Evolutionary conservation across 2,113 vertebrate genomes (phyloP).

Genomic region (Perca fluviatilis): DNA sequence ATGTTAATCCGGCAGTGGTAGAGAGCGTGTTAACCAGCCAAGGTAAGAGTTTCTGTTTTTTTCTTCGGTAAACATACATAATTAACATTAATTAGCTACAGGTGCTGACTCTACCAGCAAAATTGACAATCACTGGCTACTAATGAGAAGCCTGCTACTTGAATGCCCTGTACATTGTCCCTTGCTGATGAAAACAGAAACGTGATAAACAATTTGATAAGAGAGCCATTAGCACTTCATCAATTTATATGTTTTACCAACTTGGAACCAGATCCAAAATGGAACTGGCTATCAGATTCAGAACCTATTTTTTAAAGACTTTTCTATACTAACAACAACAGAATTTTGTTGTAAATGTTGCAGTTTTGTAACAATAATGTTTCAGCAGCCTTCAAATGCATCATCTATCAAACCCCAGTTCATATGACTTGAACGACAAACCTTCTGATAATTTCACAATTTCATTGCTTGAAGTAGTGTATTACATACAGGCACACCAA

Average conservation of each 20-base stretch:
- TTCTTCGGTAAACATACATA: neutral
- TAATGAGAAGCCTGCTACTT: neutral
- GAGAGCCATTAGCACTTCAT: neutral
- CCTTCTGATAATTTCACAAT: neutral
- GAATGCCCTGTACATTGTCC: neutral
- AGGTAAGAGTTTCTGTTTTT: neutral
- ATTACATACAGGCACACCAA: neutral
- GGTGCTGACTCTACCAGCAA: neutral
- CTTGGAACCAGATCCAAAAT: neutral
- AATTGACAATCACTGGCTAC: neutral
- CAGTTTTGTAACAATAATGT: neutral
- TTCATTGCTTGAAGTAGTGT: neutral
- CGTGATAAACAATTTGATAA: neutral
- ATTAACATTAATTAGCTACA: neutral
- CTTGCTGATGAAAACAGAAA: neutral
- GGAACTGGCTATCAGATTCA: neutral
- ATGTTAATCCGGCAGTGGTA: neutral
- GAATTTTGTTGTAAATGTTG: neutral
- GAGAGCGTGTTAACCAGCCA: neutral
- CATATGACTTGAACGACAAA: neutral
- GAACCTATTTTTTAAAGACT: neutral
- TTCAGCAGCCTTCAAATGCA: neutral
- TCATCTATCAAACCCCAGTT: neutral
- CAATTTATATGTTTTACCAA: neutral
- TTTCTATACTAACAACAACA: neutral